A percentile compares a stretch with the other conserved stretches of the same genome.
Evolutionary conservation across 2,888 invertebrate genomes (phyloP).

Genomic region (Tinea trinotella): DNA sequence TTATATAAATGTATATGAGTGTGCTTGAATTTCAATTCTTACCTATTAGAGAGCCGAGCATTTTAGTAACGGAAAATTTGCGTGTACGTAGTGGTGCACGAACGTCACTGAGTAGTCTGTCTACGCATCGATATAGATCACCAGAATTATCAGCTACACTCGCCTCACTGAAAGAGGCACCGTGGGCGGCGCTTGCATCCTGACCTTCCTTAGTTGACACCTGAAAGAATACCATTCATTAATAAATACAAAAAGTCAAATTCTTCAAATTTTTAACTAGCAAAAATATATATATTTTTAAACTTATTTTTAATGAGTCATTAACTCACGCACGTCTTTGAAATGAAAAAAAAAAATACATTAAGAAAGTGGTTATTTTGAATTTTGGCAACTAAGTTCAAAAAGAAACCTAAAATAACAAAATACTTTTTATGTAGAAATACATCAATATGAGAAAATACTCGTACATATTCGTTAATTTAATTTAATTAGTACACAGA

Average conservation of each 20-base stretch:
- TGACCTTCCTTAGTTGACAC: slow-evolving; percentile 81
- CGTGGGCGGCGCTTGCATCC: slow-evolving; percentile 75
- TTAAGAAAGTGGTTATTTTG: not conserved
- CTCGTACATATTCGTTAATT: no score
- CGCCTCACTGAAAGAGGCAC: slow-evolving; percentile 85
- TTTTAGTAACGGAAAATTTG: slow-evolving; percentile 84
- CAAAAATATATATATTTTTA: not conserved
- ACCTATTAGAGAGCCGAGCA: slow-evolving; percentile 83
- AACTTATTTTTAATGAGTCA: not conserved
- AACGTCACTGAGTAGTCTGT: slow-evolving; percentile 77
- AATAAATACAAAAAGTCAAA: not conserved
- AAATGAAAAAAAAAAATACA: not conserved
- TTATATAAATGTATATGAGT: not conserved
- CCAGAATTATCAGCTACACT: slow-evolving; percentile 85
- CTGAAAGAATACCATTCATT: slow-evolving; percentile 43
- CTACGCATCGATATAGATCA: slow-evolving; percentile 81
- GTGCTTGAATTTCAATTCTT: slow-evolving; percentile 22
- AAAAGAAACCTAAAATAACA: no score
- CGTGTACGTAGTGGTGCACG: slow-evolving; percentile 74
- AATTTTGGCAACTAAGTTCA: not conserved
- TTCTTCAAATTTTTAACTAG: not conserved
- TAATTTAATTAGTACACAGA: no score
- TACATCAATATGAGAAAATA: no score
- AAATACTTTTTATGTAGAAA: no score
- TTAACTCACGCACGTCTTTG: not conserved